Evolutionary conservation across 2,888 invertebrate genomes (phyloP), one percentile per base, ranked within the genome.

Genomic region (Aelia acuminata): DNA sequence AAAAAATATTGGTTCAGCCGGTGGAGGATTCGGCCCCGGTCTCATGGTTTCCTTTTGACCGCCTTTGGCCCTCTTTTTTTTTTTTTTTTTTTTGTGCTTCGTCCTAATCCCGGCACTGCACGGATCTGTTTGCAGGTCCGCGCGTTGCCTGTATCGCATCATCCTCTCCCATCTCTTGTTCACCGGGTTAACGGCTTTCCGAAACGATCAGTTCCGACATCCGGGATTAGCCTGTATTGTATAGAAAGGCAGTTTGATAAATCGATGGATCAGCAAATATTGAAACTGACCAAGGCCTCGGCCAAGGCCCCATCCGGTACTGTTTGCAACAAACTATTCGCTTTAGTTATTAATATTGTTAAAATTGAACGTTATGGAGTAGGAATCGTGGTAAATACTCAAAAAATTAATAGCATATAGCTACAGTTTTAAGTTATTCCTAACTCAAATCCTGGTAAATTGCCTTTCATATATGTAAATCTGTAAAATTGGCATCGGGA

Each of bases 1-100:
- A 85, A 85, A 85, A 85, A 85, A 85, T 85, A 85, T 85, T 85
- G 85, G 85, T 85, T 50, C 47, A 85, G 85, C 85, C 85, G 49
- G 0, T 39, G 3, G 11, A 47, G 3, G 63, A 35, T 35, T 70
- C 31, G 31, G 63, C 26, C 43, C 47, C 11, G 80, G 43, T 80
- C 80, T 43, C 35, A n/a, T 43, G 43, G 80, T 80, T n/a, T 39
- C n/a, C 35, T 39, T 80, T 80, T 80, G 80, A 80, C 39, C 80
- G n/a, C 43, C 80, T 43, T 47, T 13, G 80, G 3, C 5, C 43
- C 43, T 80, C n/a, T n/a, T n/a, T n/a, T n/a, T n/a, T n/a, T n/a
- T n/a, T n/a, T n/a, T n/a, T n/a, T n/a, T n/a, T n/a, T n/a, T n/a
- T n/a, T 80, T 80, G 43, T 80, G 80, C 80, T n/a, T 43, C n/a